A percentile compares a stretch with the other conserved stretches of the same genome.
These are phyloP conservation scores for Chironomus tepperi DNA, from an alignment of 1,140 invertebrate genomes.

Conservation along the genomic window DNA sequence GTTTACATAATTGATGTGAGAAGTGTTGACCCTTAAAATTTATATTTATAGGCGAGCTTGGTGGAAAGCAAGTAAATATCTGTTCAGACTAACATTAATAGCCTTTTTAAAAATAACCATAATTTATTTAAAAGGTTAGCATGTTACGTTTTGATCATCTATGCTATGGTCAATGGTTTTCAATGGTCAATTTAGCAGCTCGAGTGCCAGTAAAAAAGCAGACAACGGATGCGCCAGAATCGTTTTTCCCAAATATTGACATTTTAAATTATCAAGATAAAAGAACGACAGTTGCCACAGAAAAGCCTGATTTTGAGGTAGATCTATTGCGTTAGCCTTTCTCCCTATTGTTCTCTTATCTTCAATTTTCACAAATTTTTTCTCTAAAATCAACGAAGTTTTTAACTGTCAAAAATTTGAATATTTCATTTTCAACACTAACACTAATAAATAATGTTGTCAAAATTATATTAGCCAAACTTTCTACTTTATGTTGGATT, in stretches of 20 bases:
- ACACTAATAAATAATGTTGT: too few relatives aligned
- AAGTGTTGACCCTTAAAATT: too few relatives aligned
- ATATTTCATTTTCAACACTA: too few relatives aligned
- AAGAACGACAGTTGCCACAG: background rate
- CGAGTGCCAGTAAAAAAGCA: conserved; percentile 47
- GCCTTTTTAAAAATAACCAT: too few relatives aligned
- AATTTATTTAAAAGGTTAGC: conserved; percentile 35
- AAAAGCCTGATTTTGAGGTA: conserved; percentile 17
- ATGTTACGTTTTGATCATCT: conserved; percentile 65
- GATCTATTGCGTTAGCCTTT: background rate
- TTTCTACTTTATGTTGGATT: too few relatives aligned
- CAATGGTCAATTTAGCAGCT: conserved; percentile 64
- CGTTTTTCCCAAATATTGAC: background rate
- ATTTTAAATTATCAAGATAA: background rate
- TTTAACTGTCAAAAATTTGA: too few relatives aligned
- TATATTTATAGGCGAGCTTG: conserved; percentile 30
- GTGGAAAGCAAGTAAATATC: conserved; percentile 27
- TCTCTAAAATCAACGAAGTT: too few relatives aligned
- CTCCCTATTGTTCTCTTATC: too few relatives aligned
- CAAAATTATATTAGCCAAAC: too few relatives aligned
- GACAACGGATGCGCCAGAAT: conserved; percentile 33
- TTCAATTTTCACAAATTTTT: too few relatives aligned
- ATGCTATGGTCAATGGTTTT: conserved; percentile 76
- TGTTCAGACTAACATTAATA: too few relatives aligned
- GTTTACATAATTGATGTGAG: conserved; percentile 33